Conservation (phyloP, 2,888 invertebrate genomes). For the Nysson spinosus region DNA sequence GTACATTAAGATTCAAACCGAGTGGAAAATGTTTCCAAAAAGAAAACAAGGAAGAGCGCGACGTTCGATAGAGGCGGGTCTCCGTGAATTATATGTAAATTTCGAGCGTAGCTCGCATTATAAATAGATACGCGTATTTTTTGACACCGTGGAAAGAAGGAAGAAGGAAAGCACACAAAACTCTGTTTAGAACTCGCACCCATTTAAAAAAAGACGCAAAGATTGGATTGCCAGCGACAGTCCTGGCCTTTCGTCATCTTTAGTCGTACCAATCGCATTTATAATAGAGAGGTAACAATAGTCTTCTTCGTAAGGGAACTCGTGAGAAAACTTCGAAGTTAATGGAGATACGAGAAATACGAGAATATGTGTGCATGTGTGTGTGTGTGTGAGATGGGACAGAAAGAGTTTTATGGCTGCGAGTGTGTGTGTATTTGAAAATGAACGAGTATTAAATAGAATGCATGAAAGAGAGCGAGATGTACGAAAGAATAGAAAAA, state of each 20-base stretch:
- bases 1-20: too few relatives aligned
- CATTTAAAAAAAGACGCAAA: conserved; percentile 28
- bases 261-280: conserved; percentile 77
- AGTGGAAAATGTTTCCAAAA: not conserved
- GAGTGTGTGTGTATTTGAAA: too few relatives aligned
- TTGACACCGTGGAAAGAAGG: conserved; percentile 53
- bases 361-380: too few relatives aligned
- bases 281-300: conserved; percentile 61
- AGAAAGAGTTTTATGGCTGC: too few relatives aligned
- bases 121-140: conserved; percentile 69
- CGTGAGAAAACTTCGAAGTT: conserved; percentile 28
- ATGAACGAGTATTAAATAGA: too few relatives aligned
- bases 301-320: conserved; percentile 47
- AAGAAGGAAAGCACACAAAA: conserved; percentile 26
- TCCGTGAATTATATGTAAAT: conserved; percentile 67
- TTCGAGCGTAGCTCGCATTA: conserved; percentile 64
- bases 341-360: too few relatives aligned
- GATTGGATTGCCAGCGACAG: conserved; percentile 65
- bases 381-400: too few relatives aligned
- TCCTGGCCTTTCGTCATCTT: conserved; percentile 65
- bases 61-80: not conserved
- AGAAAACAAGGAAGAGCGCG: not conserved
- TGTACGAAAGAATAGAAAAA: conserved; percentile 18
- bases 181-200: conserved; percentile 37
- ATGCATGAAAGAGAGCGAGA: too few relatives aligned